phyloP scores from a whole-genome alignment of 1,140 invertebrate species.

The Drosophila truncata region DNA sequence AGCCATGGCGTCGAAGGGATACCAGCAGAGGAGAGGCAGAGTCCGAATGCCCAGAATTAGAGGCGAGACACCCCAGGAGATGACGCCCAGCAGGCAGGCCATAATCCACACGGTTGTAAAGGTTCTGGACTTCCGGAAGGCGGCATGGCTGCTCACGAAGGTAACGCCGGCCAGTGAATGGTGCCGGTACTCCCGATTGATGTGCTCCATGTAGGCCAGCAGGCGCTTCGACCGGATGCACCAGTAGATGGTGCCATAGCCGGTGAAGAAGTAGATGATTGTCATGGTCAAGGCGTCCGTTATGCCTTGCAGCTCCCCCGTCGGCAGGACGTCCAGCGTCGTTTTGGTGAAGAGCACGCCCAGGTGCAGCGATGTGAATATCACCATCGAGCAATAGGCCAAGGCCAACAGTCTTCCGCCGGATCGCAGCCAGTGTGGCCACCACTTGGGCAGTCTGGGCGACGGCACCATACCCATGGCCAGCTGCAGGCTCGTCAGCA shows the following conservation, averaged over 20 bases:
- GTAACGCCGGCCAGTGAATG: conserved; percentile 75
- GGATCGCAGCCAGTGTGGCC: conserved; percentile 38
- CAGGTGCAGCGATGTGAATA: conserved; percentile 54
- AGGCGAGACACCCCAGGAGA: conserved; percentile 65
- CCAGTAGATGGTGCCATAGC: conserved; percentile 70
- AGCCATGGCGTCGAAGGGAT: conserved; percentile 75
- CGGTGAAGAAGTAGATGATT: conserved; percentile 74
- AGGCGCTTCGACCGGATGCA: conserved; percentile 43
- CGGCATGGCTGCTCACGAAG: conserved; percentile 59
- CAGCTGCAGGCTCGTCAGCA: conserved; percentile 37
- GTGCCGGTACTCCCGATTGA: conserved; percentile 72
- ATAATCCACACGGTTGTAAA: conserved; percentile 56
- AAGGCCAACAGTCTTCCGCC: not conserved
- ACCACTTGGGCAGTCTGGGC: conserved; percentile 20
- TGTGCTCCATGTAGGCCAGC: conserved; percentile 41
- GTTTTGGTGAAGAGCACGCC: conserved; percentile 68
- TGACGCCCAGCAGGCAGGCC: conserved; percentile 57
- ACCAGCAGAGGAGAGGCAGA: conserved; percentile 74
- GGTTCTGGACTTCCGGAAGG: conserved; percentile 34
- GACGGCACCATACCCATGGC: conserved; percentile 44
- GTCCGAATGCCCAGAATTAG: conserved; percentile 53
- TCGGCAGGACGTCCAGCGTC: conserved; percentile 62
- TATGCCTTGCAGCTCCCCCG: conserved; percentile 69
- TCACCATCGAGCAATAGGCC: conserved; percentile 42
- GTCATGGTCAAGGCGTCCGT: conserved; percentile 78